phyloP scores from a whole-genome alignment of 2,888 invertebrate genomes.

The Amphipyra berbera region DNA sequence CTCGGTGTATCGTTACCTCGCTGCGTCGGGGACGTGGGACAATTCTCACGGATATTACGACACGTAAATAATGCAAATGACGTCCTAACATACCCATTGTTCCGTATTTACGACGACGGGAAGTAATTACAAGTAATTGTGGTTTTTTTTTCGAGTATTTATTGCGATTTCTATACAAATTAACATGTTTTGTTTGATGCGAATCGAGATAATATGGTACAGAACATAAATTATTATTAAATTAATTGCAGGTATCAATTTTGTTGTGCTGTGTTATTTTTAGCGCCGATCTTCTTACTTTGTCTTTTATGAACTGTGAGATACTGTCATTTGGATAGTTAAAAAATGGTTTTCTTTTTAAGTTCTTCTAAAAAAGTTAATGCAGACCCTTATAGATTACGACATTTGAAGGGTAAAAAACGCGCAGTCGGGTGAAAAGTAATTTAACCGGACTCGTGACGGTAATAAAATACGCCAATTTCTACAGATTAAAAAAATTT shows the following conservation, averaged over 20 bases:
- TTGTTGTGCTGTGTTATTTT: conserved; percentile 5
- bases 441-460: not conserved
- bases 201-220: conserved; percentile 22
- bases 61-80: conserved; percentile 66
- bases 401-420: conserved; percentile 1
- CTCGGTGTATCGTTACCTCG: conserved; percentile 45
- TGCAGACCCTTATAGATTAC: not conserved
- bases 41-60: conserved; percentile 78
- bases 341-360: not conserved
- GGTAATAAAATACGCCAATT: not conserved
- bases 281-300: conserved; percentile 1
- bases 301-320: not conserved
- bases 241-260: conserved; percentile 29
- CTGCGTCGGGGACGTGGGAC: conserved; percentile 75
- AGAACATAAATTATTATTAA: conserved; percentile 16
- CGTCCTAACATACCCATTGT: conserved; percentile 57
- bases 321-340: not conserved
- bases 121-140: conserved; percentile 56
- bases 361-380: too few species aligned
- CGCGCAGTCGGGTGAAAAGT: not conserved
- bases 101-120: conserved; percentile 49
- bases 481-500: not conserved
- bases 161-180: conserved; percentile 45
- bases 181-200: conserved; percentile 34
- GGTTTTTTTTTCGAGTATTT: conserved; percentile 51